phyloP scores from a whole-genome alignment of 2,888 invertebrate species.

The Drosophila helvetica region DNA sequence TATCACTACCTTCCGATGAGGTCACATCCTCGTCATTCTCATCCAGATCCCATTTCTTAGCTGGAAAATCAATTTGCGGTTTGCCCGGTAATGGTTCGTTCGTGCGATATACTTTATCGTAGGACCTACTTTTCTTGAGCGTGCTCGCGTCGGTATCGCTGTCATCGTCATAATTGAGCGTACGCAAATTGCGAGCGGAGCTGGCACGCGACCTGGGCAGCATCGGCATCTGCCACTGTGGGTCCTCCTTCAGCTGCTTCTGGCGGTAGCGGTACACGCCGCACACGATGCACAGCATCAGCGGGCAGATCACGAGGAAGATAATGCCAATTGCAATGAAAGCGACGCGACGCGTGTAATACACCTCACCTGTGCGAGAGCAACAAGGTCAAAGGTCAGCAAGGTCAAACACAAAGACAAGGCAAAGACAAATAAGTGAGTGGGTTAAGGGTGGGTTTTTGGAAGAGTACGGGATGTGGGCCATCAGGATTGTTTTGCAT shows the following conservation, averaged over 20 bases:
- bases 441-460: conserved; percentile 30
- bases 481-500: not conserved
- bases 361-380: conserved; percentile 86
- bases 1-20: conserved; percentile 86
- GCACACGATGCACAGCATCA: conserved; percentile 86
- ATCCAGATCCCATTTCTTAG: conserved; percentile 91
- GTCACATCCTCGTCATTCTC: conserved; percentile 87
- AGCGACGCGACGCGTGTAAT: conserved; percentile 89
- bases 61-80: conserved; percentile 91
- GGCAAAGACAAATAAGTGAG: not conserved
- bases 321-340: conserved; percentile 91
- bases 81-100: conserved; percentile 90
- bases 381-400: not conserved
- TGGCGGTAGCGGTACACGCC: conserved; percentile 87
- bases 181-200: conserved; percentile 85
- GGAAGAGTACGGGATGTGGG: not conserved
- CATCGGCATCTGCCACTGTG: conserved; percentile 86
- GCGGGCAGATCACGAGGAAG: conserved; percentile 89
- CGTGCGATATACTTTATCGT: conserved; percentile 93
- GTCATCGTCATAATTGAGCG: conserved; percentile 84
- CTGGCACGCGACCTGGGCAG: conserved; percentile 86
- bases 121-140: conserved; percentile 88
- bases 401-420: not conserved
- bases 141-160: conserved; percentile 85
- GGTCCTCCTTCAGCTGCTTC: conserved; percentile 86